Evolutionary conservation across 2,888 invertebrate species (phyloP).

Genomic region (Scotopteryx bipunctaria): DNA sequence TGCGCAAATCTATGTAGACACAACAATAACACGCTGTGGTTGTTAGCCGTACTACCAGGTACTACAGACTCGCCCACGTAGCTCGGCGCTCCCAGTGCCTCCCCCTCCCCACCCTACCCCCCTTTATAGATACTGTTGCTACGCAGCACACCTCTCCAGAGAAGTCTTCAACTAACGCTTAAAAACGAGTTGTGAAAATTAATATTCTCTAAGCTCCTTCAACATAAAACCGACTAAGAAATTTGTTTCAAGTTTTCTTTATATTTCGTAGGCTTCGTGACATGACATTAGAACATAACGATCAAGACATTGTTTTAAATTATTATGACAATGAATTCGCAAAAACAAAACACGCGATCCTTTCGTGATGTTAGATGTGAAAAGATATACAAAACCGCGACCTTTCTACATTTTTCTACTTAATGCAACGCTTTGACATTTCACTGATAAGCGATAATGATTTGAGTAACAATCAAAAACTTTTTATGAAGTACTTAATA

Average conservation of each 20-base stretch:
- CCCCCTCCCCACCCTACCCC: conserved; percentile 40
- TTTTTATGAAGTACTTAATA: too few relatives aligned
- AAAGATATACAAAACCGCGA: background rate
- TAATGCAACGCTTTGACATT: too few relatives aligned
- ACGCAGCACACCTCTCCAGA: conserved; percentile 55
- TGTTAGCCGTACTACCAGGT: conserved; percentile 75
- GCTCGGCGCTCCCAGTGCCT: conserved; percentile 46
- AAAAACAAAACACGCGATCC: conserved; percentile 33
- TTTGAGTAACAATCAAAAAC: too few relatives aligned
- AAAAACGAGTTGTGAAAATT: conserved; percentile 53
- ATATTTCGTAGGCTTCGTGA: conserved; percentile 11
- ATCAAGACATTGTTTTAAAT: conserved; percentile 32
- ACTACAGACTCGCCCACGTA: conserved; percentile 83
- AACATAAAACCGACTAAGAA: conserved; percentile 13
- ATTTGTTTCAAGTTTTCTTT: conserved; percentile 20
- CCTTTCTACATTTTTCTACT: too few relatives aligned
- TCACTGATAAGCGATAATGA: too few relatives aligned
- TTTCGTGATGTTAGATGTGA: conserved; percentile 2
- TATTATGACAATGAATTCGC: conserved; percentile 35
- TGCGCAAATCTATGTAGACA: conserved; percentile 76
- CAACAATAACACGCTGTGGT: conserved; percentile 73
- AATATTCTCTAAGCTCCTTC: conserved; percentile 34
- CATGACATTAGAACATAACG: conserved; percentile 25
- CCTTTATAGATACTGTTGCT: conserved; percentile 54
- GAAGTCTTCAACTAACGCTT: conserved; percentile 41